These are phyloP conservation scores for Ascidia mentula DNA, from an alignment of 23 tunicate genomes.

Conservation along the genomic window DNA sequence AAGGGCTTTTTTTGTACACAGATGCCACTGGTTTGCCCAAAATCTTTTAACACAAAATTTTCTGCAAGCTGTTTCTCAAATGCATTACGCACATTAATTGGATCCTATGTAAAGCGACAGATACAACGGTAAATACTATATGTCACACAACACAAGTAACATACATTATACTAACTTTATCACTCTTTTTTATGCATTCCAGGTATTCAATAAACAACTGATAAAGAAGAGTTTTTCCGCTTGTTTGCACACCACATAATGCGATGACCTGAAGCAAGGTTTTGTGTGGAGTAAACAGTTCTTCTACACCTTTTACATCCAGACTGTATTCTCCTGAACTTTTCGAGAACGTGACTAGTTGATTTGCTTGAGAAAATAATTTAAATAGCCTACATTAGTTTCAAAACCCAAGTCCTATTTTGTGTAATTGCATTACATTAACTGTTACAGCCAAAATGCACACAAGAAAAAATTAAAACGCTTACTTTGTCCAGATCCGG, in stretches of 20 bases:
- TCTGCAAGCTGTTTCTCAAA: background rate
- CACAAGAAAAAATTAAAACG: too few species aligned
- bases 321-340: background rate
- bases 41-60: background rate
- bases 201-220: background rate
- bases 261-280: background rate
- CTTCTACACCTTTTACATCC: background rate
- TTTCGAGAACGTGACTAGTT: background rate
- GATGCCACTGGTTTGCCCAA: background rate
- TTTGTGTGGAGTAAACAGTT: background rate
- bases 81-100: background rate
- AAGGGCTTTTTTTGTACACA: background rate
- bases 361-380: too few species aligned
- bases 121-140: background rate
- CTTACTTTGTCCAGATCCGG: background rate
- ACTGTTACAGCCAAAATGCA: too few species aligned
- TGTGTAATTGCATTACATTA: too few species aligned
- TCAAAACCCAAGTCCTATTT: too few species aligned
- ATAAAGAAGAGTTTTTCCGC: background rate
- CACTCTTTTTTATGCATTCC: background rate
- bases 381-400: too few species aligned
- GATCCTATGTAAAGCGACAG: background rate
- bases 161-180: background rate
- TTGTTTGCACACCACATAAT: background rate
- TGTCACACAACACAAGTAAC: background rate